Conservation (phyloP, 2,113 vertebrate species). For the Embiotoca jacksoni region DNA sequence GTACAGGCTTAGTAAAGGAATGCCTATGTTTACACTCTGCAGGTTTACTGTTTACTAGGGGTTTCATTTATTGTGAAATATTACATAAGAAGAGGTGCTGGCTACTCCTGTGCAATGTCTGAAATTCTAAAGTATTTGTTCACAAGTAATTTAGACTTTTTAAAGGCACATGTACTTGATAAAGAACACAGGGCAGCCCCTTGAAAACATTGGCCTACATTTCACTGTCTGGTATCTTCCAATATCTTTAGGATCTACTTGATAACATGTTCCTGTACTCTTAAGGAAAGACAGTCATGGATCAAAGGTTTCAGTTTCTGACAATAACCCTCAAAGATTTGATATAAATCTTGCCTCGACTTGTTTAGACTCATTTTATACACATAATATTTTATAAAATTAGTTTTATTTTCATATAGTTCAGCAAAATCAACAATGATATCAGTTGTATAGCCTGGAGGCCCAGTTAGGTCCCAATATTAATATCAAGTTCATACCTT, state of each 20-base stretch:
- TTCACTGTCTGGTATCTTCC: conserved; percentile 24
- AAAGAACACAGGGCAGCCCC: conserved; percentile 1
- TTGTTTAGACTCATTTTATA: not conserved
- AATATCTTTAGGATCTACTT: conserved; percentile 35
- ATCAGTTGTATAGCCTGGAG: no score
- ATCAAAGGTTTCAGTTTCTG: conserved; percentile 58
- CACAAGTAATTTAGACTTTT: not conserved
- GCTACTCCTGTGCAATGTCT: not conserved
- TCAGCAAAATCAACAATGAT: no score
- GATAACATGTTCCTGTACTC: conserved; percentile 60
- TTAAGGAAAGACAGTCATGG: conserved; percentile 22
- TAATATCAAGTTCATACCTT: no score
- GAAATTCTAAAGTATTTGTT: not conserved
- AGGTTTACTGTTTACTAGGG: not conserved
- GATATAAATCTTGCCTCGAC: not conserved
- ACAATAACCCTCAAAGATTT: conserved; percentile 1
- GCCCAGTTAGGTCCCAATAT: no score
- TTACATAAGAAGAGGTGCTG: not conserved
- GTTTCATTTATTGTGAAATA: not conserved
- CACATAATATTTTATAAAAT: no score
- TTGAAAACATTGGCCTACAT: conserved; percentile 12
- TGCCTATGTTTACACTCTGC: not conserved
- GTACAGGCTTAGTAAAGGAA: not conserved
- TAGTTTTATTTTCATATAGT: no score
- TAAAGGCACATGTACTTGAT: not conserved